Conservation (phyloP, 1,140 invertebrate species). For the Hypsibius dujardini region DNA sequence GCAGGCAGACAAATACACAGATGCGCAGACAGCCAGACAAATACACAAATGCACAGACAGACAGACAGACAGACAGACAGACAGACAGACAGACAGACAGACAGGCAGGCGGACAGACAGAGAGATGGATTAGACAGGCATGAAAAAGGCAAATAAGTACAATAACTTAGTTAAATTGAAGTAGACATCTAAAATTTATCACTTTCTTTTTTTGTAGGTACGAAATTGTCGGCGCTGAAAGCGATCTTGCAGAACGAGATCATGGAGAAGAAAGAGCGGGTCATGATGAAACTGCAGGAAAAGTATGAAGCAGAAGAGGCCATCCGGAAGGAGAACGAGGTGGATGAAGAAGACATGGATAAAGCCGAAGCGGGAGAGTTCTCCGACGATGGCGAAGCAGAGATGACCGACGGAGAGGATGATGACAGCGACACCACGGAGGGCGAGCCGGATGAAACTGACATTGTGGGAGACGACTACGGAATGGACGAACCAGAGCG, state of each 20-base stretch:
- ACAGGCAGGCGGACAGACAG: not conserved
- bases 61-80: not conserved
- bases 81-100: no score
- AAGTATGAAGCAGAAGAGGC: constrained; percentile 12
- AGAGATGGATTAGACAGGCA: not conserved
- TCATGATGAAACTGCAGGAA: not conserved
- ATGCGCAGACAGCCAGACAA: not conserved
- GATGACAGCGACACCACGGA: constrained; percentile 18
- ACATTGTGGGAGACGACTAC: not conserved
- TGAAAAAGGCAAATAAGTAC: not conserved
- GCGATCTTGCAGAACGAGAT: not conserved
- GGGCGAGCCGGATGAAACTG: constrained; percentile 14
- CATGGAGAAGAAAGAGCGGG: constrained; percentile 7
- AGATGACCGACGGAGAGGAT: constrained; percentile 4
- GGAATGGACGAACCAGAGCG: constrained; percentile 18
- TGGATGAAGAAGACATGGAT: not conserved
- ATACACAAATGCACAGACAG: not conserved
- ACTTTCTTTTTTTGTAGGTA: not conserved
- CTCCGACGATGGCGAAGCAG: constrained; percentile 7
- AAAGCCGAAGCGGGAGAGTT: constrained; percentile 3
- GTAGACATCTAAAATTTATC: no score
- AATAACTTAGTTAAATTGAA: not conserved
- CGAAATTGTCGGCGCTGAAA: not conserved
- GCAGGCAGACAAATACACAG: no score
- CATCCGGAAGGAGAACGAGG: not conserved